These are phyloP conservation scores for Deilephila porcellus DNA, from an alignment of 2,888 invertebrate genomes.

Conservation along the genomic window DNA sequence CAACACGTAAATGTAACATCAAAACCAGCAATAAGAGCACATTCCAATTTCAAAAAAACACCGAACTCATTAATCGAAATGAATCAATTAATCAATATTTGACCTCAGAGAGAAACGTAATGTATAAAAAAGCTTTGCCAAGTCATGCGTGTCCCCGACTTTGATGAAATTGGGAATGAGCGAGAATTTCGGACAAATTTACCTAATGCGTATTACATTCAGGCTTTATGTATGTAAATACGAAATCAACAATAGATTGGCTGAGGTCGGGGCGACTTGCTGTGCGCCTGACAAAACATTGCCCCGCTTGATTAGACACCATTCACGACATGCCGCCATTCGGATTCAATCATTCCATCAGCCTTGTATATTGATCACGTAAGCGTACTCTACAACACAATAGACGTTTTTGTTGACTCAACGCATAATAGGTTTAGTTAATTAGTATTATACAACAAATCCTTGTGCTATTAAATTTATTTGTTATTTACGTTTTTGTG, in stretches of 20 bases:
- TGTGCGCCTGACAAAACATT: conserved; percentile 69
- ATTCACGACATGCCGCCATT: conserved; percentile 43
- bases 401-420: background rate
- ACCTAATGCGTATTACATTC: conserved; percentile 28
- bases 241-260: conserved; percentile 47
- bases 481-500: too few species aligned
- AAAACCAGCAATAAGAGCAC: too few species aligned
- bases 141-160: conserved; percentile 24
- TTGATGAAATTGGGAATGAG: conserved; percentile 20
- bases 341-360: conserved; percentile 63
- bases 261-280: conserved; percentile 51
- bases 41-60: too few species aligned
- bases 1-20: too few species aligned
- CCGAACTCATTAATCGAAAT: background rate
- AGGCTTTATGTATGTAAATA: conserved; percentile 48
- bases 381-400: background rate
- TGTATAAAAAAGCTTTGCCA: conserved; percentile 21
- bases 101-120: conserved; percentile 6
- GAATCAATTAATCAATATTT: conserved; percentile 25
- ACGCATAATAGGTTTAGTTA: background rate
- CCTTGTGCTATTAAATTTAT: background rate
- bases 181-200: conserved; percentile 13
- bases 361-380: conserved; percentile 28
- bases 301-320: conserved; percentile 64
- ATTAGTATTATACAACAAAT: background rate